Conservation (phyloP, 2,797 vertebrate species). For the Argyrosomus regius region DNA sequence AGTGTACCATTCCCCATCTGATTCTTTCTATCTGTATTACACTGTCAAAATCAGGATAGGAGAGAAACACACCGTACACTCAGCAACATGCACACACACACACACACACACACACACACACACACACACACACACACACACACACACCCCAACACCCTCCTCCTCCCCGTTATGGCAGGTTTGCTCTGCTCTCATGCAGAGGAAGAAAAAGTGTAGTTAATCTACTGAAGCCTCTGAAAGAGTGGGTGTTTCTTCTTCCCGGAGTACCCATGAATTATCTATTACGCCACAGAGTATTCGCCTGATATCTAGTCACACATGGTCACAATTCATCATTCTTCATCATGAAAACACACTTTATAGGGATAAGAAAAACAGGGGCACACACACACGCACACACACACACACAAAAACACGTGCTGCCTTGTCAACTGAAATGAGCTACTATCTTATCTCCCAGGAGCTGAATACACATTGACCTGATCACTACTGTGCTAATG, state of each 20-base stretch:
- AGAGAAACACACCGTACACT: conserved; percentile 1
- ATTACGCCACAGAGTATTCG: conserved; percentile 31
- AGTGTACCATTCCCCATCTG: neutral
- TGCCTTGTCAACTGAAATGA: conserved; percentile 51
- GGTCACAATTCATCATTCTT: conserved; percentile 32
- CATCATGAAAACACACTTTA: conserved; percentile 17
- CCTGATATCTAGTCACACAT: conserved; percentile 20
- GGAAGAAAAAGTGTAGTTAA: conserved; percentile 27
- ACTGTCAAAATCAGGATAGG: conserved; percentile 4
- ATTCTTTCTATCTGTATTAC: conserved; percentile 20
- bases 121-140: neutral
- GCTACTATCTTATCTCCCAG: conserved; percentile 50
- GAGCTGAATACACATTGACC: conserved; percentile 41
- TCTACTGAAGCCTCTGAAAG: conserved; percentile 28
- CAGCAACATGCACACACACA: neutral
- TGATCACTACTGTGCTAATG: conserved; percentile 18
- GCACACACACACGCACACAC: neutral
- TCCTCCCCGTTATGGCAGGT: conserved; percentile 11
- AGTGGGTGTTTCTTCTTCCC: neutral
- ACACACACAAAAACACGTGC: neutral
- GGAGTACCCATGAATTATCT: conserved; percentile 47
- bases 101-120: neutral
- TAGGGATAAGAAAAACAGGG: neutral
- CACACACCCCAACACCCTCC: neutral
- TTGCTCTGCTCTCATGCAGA: conserved; percentile 15